Conservation (phyloP, 2,797 vertebrate species). For the Eleutherodactylus coqui region DNA sequence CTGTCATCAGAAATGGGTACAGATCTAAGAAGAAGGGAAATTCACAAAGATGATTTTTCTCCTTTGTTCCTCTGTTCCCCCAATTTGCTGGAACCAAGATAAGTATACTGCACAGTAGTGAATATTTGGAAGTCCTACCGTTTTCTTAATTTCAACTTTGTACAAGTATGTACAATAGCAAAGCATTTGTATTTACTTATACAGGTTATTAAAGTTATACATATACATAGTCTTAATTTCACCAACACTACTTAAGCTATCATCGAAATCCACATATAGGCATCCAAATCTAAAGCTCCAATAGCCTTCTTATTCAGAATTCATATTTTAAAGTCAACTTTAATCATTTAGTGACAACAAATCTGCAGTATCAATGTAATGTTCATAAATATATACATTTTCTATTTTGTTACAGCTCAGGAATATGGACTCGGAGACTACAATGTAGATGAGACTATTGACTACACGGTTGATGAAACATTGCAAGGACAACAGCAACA, state of each 20-base stretch:
- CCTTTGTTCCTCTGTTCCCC: background rate
- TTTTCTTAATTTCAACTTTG: background rate
- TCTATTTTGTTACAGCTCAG: slow-evolving; percentile 36
- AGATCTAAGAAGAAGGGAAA: background rate
- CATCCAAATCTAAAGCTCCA: background rate
- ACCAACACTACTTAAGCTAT: background rate
- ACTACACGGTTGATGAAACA: slow-evolving; percentile 40
- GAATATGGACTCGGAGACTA: slow-evolving; percentile 45
- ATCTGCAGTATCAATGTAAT: too few species aligned
- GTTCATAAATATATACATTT: background rate
- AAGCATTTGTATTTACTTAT: background rate
- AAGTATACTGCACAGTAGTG: background rate
- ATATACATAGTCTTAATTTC: background rate
- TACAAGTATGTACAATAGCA: background rate
- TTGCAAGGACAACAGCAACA: slow-evolving; percentile 9
- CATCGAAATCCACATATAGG: background rate
- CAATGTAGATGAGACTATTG: background rate
- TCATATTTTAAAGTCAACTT: background rate
- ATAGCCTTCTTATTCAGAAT: background rate
- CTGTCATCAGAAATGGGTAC: background rate
- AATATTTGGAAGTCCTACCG: background rate
- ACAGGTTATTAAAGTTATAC: background rate
- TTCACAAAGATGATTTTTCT: background rate
- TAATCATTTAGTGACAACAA: too few species aligned
- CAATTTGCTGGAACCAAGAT: background rate